Evolutionary conservation across 1,140 invertebrate genomes (phyloP).

Genomic region (Panagrolaimus sp.): DNA sequence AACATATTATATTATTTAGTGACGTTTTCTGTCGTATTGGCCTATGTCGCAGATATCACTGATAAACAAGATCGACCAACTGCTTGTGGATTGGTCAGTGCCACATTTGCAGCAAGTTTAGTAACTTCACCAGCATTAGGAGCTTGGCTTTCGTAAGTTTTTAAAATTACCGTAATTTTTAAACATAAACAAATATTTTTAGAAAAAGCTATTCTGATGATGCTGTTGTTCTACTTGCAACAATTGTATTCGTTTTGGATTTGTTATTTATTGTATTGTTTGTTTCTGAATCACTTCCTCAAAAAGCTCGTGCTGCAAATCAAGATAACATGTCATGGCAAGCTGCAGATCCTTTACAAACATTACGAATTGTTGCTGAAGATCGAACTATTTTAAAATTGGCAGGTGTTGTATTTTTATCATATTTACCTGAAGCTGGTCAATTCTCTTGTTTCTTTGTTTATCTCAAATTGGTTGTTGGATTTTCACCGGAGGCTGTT

Average conservation of each 20-base stretch:
- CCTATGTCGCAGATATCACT: constrained; percentile 99
- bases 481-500: constrained; percentile 86
- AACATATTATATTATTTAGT: not conserved
- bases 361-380: constrained; percentile 84
- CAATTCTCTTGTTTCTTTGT: constrained; percentile 99
- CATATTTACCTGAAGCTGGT: constrained; percentile 91
- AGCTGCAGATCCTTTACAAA: constrained; percentile 90
- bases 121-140: constrained; percentile 85
- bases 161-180: constrained; percentile 72
- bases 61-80: constrained; percentile 87
- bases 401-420: constrained; percentile 92
- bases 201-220: constrained; percentile 77
- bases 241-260: constrained; percentile 85
- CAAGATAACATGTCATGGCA: constrained; percentile 67
- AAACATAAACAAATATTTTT: constrained; percentile 67
- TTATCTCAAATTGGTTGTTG: constrained; percentile 92
- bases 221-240: constrained; percentile 89
- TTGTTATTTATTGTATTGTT: constrained; percentile 95
- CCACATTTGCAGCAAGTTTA: constrained; percentile 95
- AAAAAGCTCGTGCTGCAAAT: constrained; percentile 73
- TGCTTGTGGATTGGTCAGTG: constrained; percentile 91
- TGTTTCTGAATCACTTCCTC: constrained; percentile 92
- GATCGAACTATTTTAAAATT: constrained; percentile 92
- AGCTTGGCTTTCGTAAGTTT: not conserved
- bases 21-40: constrained; percentile 76